Base-by-base conservation (phyloP, 2,797 vertebrate genomes). In the Dicrostonyx torquatus region DNA sequence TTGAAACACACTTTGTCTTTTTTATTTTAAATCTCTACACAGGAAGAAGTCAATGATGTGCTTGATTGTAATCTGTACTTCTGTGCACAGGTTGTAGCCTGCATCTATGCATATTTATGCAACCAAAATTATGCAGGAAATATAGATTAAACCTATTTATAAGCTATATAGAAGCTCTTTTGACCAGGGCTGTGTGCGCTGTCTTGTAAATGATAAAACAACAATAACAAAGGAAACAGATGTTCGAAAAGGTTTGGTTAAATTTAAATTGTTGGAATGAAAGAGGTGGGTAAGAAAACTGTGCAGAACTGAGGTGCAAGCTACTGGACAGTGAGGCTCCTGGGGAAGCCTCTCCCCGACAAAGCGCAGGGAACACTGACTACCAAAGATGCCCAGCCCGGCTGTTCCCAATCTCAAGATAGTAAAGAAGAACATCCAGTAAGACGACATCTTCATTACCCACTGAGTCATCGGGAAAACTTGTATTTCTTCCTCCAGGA, bases 1-100 rank as follows among this genome's bases (percentile, higher is more conserved):
- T 22, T 90, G 22, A 88, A 90, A 92, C 88, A 89, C 31, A 64
- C 53, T 90, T 95, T 82, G 75, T 62, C 66, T 68, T 93, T 91
- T 93, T 70, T 64, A 1, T 70, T 64, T 4, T 37, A 94, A 91
- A 80, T 89, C 40, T 87, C 48, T 73, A 40, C 29, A 53, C 62
- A n/a, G 14, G 60, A 62, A 73, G 83, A 96, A 72, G 48, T 72
- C 45, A 76, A 40, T 79, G 73, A 64, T 45, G 6, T n/a, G 68
- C 58, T 77, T 87, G 53, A 92, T n/a, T 62, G 24, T 34, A 87
- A 79, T 58, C 53, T 22, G 40, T 20, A 87, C 88, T 37, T 90
- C 55, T 94, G 72, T 73, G 31, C 34, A 85, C 68, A 37, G 24
- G 84, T 50, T 40, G 50, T 34, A 10, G 55, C 29, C 58, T 68